phyloP scores from a whole-genome alignment of 2,888 invertebrate species.

The Operophtera brumata region DNA sequence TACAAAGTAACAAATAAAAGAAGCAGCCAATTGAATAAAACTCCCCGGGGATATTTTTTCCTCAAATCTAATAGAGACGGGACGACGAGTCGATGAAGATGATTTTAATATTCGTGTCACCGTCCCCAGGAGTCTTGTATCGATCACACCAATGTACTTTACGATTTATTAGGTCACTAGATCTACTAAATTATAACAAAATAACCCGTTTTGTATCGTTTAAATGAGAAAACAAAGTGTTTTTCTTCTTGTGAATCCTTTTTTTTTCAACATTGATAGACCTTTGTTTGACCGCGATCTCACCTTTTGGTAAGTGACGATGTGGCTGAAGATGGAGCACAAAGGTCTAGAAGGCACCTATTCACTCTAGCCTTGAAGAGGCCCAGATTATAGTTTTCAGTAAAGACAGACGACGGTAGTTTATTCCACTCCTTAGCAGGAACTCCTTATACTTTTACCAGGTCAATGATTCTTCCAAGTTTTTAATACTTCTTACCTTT shows the following conservation, averaged over 20 bases:
- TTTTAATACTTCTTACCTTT: too few relatives aligned
- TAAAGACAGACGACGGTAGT: too few relatives aligned
- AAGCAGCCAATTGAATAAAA: constrained; percentile 63
- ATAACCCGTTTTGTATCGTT: constrained; percentile 2
- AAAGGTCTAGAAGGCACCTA: too few relatives aligned
- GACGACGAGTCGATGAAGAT: constrained; percentile 53
- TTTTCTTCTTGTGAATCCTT: background rate
- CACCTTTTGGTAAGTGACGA: too few relatives aligned
- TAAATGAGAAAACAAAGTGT: background rate
- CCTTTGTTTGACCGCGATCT: too few relatives aligned
- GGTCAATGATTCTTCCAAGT: too few relatives aligned
- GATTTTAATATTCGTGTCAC: constrained; percentile 73
- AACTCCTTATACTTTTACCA: too few relatives aligned
- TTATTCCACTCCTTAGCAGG: too few relatives aligned
- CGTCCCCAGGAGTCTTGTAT: constrained; percentile 50
- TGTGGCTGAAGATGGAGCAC: too few relatives aligned
- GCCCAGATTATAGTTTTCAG: too few relatives aligned
- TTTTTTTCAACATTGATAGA: background rate
- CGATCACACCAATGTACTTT: constrained; percentile 48
- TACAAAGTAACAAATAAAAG: constrained; percentile 52
- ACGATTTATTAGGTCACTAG: constrained; percentile 52
- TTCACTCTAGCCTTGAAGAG: too few relatives aligned
- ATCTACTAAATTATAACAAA: constrained; percentile 6
- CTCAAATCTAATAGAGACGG: constrained; percentile 62
- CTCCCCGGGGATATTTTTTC: constrained; percentile 66